Evolutionary conservation across 1,140 invertebrate genomes (phyloP).

Genomic region (Coptotermes formosanus): DNA sequence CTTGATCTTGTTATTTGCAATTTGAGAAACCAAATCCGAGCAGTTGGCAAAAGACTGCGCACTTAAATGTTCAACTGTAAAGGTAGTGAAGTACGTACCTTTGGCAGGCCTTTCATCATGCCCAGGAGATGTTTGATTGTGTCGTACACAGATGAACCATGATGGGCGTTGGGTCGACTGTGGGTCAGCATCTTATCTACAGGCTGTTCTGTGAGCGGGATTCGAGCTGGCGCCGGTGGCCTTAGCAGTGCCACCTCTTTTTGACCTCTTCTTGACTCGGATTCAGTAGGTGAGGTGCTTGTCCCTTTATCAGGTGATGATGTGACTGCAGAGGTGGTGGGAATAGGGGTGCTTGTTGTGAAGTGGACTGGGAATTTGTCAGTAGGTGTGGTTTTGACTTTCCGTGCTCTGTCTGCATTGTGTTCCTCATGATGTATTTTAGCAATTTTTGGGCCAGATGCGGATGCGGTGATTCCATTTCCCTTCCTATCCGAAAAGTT

Average conservation of each 20-base stretch:
- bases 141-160: slow-evolving; percentile 53
- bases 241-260: slow-evolving; percentile 60
- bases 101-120: slow-evolving; percentile 51
- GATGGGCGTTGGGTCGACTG: slow-evolving; percentile 39
- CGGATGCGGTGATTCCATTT: not conserved
- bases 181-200: slow-evolving; percentile 46
- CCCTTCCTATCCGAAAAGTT: slow-evolving; percentile 29
- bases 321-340: slow-evolving; percentile 36
- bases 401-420: not conserved
- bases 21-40: too few relatives aligned
- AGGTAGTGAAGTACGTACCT: slow-evolving; percentile 44
- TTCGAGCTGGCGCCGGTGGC: slow-evolving; percentile 52
- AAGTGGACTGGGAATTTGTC: slow-evolving; percentile 36
- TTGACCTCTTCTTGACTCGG: slow-evolving; percentile 48
- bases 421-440: not conserved
- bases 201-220: slow-evolving; percentile 42
- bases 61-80: too few relatives aligned
- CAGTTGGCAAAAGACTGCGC: too few relatives aligned
- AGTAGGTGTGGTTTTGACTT: not conserved
- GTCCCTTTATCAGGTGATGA: slow-evolving; percentile 35
- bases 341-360: slow-evolving; percentile 34
- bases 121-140: slow-evolving; percentile 55
- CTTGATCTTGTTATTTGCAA: too few relatives aligned
- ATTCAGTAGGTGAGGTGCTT: slow-evolving; percentile 36
- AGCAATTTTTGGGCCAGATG: not conserved